Conservation (phyloP, 2,888 invertebrate species). For the Spatulosminthurus flaviceps region DNA sequence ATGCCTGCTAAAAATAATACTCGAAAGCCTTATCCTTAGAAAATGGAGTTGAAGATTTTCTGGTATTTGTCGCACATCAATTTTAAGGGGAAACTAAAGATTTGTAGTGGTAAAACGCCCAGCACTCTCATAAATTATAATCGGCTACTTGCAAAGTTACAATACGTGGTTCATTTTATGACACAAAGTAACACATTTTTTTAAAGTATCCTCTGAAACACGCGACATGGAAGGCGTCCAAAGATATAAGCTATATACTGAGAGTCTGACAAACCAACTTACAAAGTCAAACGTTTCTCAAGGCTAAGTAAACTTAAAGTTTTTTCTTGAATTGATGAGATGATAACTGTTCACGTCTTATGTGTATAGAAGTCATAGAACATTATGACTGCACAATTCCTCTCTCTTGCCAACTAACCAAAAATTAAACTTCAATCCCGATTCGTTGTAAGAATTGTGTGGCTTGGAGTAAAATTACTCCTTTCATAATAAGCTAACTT, state of each 20-base stretch:
- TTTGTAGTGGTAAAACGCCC: not conserved
- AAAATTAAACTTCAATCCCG: not conserved
- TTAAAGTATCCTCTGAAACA: not conserved
- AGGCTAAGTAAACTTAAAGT: not conserved
- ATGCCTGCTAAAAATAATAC: no score
- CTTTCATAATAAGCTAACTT: no score
- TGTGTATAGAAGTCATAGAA: not conserved
- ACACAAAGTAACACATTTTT: no score
- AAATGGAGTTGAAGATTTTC: no score
- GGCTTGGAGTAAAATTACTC: not conserved
- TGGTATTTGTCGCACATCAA: not conserved
- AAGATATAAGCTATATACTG: not conserved
- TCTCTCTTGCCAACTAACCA: not conserved
- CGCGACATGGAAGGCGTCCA: not conserved
- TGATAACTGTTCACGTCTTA: not conserved
- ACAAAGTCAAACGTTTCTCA: not conserved
- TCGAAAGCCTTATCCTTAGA: no score
- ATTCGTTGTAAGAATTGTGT: not conserved
- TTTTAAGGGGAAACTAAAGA: not conserved
- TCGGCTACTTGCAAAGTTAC: conserved; percentile 3
- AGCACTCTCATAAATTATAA: not conserved
- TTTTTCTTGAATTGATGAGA: not conserved
- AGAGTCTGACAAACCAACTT: not conserved
- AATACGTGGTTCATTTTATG: not conserved
- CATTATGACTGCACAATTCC: not conserved